These are phyloP conservation scores for Gobio occitaniae DNA, from an alignment of 2,797 vertebrate species.

Conservation along the genomic window DNA sequence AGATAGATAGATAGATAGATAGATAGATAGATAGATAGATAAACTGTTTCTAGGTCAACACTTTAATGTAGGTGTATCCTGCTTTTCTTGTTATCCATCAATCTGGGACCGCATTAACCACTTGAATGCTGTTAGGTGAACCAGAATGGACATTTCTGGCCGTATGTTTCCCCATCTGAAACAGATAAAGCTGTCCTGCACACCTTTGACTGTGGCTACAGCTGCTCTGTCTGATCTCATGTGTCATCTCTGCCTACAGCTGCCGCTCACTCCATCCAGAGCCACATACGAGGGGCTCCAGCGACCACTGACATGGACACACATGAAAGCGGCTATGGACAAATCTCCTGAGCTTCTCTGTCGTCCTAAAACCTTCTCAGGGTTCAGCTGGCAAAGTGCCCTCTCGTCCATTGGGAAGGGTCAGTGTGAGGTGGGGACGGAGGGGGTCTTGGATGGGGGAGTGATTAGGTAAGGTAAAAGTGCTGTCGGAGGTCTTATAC, in stretches of 20 bases:
- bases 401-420: constrained; percentile 43
- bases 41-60: constrained; percentile 19
- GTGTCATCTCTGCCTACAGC: constrained; percentile 61
- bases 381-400: constrained; percentile 64
- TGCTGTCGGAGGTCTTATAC: constrained; percentile 20
- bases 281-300: constrained; percentile 33
- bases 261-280: constrained; percentile 58
- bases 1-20: background rate
- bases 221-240: constrained; percentile 57
- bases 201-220: constrained; percentile 66
- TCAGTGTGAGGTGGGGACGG: constrained; percentile 32
- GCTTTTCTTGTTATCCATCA: constrained; percentile 69
- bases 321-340: constrained; percentile 58
- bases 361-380: constrained; percentile 56
- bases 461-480: constrained; percentile 31
- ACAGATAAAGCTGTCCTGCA: constrained; percentile 59
- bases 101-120: constrained; percentile 73
- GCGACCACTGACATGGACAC: constrained; percentile 60
- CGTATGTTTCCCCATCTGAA: constrained; percentile 60
- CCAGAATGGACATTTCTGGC: constrained; percentile 71
- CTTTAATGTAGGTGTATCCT: constrained; percentile 7
- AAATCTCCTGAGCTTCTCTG: constrained; percentile 57
- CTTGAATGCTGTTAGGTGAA: constrained; percentile 77
- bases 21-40: background rate
- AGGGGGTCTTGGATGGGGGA: constrained; percentile 21